These are phyloP conservation scores for Nylanderia fulva DNA, from an alignment of 1,140 invertebrate species.

Conservation along the genomic window DNA sequence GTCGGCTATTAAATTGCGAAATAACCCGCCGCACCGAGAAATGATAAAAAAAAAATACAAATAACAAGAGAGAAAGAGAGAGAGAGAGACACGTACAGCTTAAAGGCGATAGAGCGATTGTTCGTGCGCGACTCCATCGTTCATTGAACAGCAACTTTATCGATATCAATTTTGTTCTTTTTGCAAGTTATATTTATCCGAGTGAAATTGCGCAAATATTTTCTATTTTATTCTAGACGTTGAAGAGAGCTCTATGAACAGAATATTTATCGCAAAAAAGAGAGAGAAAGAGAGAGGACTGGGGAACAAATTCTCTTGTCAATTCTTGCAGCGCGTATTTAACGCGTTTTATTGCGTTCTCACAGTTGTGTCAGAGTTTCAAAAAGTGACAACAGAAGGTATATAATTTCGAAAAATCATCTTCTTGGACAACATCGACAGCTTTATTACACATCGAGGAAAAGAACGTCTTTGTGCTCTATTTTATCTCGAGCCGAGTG, in stretches of 20 bases:
- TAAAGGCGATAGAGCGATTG: slow-evolving; percentile 52
- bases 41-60: slow-evolving; percentile 32
- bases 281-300: too few species aligned
- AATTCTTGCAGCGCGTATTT: not conserved
- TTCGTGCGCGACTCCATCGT: slow-evolving; percentile 23
- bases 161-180: slow-evolving; percentile 48
- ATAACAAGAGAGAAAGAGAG: not conserved
- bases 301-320: slow-evolving; percentile 27
- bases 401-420: slow-evolving; percentile 38
- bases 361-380: not conserved
- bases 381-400: not conserved
- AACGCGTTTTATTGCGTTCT: slow-evolving; percentile 15
- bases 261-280: slow-evolving; percentile 21
- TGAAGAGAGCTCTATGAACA: slow-evolving; percentile 8
- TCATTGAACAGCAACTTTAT: slow-evolving; percentile 47
- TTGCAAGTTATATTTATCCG: slow-evolving; percentile 18
- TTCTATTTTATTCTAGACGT: slow-evolving; percentile 40
- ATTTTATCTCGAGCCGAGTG: slow-evolving; percentile 35
- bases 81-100: slow-evolving; percentile 24
- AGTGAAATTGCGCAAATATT: slow-evolving; percentile 44
- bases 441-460: slow-evolving; percentile 31
- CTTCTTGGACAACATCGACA: not conserved
- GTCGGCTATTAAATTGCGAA: slow-evolving; percentile 68
- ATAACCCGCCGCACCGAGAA: slow-evolving; percentile 51
- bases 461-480: slow-evolving; percentile 27